These are phyloP conservation scores for Erebia ligea DNA, from an alignment of 2,888 invertebrate genomes.

Conservation along the genomic window DNA sequence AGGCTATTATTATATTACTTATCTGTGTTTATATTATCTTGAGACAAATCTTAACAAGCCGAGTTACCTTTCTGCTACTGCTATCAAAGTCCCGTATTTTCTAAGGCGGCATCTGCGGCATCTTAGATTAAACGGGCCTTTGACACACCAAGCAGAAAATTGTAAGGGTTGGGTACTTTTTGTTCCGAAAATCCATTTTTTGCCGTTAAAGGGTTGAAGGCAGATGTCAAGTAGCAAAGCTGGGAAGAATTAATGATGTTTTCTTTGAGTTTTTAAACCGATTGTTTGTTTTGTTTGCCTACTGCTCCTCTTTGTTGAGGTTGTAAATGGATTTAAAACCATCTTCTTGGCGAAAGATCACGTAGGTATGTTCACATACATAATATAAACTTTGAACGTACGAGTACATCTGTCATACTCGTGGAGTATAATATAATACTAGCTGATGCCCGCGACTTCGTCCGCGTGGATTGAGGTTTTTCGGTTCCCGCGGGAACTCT, in stretches of 20 bases:
- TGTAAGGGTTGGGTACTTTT: conserved; percentile 45
- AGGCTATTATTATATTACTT: no score
- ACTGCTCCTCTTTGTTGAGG: conserved; percentile 51
- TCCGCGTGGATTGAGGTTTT: no score
- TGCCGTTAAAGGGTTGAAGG: conserved; percentile 56
- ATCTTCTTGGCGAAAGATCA: conserved; percentile 42
- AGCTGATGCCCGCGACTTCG: no score
- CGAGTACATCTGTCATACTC: background rate
- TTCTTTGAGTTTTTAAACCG: conserved; percentile 41
- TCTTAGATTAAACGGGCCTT: conserved; percentile 22
- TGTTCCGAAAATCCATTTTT: conserved; percentile 48
- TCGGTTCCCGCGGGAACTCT: no score
- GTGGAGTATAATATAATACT: no score
- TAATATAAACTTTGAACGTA: background rate
- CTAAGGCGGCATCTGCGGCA: conserved; percentile 15
- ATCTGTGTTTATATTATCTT: background rate
- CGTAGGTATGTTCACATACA: conserved; percentile 32
- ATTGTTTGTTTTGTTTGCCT: conserved; percentile 49
- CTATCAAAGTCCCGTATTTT: conserved; percentile 8
- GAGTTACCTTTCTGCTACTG: background rate
- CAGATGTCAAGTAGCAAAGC: conserved; percentile 65
- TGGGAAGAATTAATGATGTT: conserved; percentile 61
- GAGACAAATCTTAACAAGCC: background rate
- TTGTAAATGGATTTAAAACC: conserved; percentile 44
- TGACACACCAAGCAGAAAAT: conserved; percentile 47